These are phyloP conservation scores for Patiria miniata DNA, from an alignment of 35 echinoderm and acorn worm species.

Conservation along the genomic window DNA sequence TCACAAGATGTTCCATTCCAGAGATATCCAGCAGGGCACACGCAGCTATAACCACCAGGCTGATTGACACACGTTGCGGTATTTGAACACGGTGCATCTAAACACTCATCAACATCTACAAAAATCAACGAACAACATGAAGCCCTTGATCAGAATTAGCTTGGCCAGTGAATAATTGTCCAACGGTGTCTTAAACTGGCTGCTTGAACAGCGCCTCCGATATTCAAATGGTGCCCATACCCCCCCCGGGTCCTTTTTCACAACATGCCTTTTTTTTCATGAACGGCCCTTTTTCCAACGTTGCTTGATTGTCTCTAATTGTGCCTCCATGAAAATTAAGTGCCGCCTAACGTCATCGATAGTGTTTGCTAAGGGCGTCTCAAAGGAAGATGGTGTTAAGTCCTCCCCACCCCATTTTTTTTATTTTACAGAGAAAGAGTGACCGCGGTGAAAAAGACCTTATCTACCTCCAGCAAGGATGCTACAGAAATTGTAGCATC, in stretches of 20 bases:
- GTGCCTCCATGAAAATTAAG: neutral
- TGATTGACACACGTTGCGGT: neutral
- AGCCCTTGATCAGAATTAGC: neutral
- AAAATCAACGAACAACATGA: neutral
- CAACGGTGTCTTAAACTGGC: neutral
- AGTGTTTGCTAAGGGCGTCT: too few relatives aligned
- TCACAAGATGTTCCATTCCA: constrained; percentile 17
- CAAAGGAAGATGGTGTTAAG: too few relatives aligned
- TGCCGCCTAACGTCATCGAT: neutral
- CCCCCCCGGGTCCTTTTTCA: neutral
- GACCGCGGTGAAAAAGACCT: too few relatives aligned
- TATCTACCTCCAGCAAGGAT: too few relatives aligned
- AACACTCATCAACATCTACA: neutral
- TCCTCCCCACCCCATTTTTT: too few relatives aligned
- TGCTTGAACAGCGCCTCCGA: too few relatives aligned
- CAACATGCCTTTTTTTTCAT: too few relatives aligned
- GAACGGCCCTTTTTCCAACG: neutral
- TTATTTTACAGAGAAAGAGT: too few relatives aligned
- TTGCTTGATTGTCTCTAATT: neutral
- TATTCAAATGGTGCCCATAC: too few relatives aligned
- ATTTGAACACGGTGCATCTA: neutral
- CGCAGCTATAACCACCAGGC: neutral
- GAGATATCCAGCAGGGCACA: neutral
- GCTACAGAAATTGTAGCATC: too few relatives aligned
- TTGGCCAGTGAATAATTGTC: neutral